Evolutionary conservation across 1,140 invertebrate genomes (phyloP).

Genomic region (Scylla paramamosain): DNA sequence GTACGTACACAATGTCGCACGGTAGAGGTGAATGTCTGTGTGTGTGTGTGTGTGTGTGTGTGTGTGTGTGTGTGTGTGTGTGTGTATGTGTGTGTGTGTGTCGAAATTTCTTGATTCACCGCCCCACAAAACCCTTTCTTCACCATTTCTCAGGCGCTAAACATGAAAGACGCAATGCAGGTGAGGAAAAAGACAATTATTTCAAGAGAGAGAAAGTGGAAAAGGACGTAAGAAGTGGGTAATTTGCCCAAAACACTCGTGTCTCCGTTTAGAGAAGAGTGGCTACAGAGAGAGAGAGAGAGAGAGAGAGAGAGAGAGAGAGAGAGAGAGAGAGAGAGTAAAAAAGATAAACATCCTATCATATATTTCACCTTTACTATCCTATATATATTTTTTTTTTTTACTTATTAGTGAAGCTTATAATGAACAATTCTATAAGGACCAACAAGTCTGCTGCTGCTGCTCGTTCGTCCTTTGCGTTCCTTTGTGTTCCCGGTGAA

Average conservation of each 20-base stretch:
- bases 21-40: background rate
- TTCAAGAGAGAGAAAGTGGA: background rate
- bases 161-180: background rate
- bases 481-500: too few relatives aligned
- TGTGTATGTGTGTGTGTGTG: background rate
- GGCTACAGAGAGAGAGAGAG: background rate
- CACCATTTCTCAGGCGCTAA: background rate
- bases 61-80: slow-evolving; percentile 6
- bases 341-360: too few relatives aligned
- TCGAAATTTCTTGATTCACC: background rate
- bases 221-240: background rate
- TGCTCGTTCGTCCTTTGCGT: too few relatives aligned
- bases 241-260: background rate
- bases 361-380: too few relatives aligned
- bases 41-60: background rate
- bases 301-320: slow-evolving; percentile 43
- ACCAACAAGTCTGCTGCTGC: too few relatives aligned
- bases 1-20: background rate
- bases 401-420: too few relatives aligned
- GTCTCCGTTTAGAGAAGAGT: background rate
- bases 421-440: too few relatives aligned
- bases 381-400: too few relatives aligned
- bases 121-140: background rate
- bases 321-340: background rate
- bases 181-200: background rate